Percentiles rank a stretch among this genome's conserved stretches.
Conservation (phyloP, 2,888 invertebrate genomes). For the Junonia oenone region DNA sequence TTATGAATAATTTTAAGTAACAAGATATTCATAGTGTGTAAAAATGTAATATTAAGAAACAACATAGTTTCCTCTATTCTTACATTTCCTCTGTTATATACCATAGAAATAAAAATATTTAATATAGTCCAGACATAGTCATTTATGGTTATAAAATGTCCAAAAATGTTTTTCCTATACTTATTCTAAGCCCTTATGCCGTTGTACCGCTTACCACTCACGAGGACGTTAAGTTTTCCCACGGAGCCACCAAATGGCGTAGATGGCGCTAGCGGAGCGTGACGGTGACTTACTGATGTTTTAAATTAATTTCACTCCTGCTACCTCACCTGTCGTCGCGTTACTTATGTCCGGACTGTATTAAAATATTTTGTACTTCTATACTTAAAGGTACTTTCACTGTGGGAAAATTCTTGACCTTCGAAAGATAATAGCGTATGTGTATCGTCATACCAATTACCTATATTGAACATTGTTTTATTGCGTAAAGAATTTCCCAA, state of each 20-base stretch:
- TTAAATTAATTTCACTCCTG: conserved; percentile 55
- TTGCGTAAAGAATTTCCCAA: not conserved
- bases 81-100: too few relatives aligned
- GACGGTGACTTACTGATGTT: conserved; percentile 77
- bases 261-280: conserved; percentile 54
- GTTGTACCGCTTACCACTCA: conserved; percentile 12
- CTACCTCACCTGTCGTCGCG: conserved; percentile 61
- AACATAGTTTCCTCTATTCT: too few relatives aligned
- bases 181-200: not conserved
- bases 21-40: too few relatives aligned
- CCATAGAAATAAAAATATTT: too few relatives aligned
- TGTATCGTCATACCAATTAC: not conserved
- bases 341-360: conserved; percentile 23
- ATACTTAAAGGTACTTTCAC: conserved; percentile 15
- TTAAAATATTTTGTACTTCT: conserved; percentile 20
- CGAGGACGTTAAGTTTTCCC: conserved; percentile 74
- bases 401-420: conserved; percentile 14
- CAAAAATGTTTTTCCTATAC: not conserved
- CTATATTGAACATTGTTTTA: not conserved
- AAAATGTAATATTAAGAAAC: too few relatives aligned
- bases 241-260: conserved; percentile 65
- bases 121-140: too few relatives aligned
- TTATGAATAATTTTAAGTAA: too few relatives aligned
- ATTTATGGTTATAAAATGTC: too few relatives aligned
- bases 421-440: not conserved